Conservation (phyloP, 2,888 invertebrate genomes). For the Torymus texanus region DNA sequence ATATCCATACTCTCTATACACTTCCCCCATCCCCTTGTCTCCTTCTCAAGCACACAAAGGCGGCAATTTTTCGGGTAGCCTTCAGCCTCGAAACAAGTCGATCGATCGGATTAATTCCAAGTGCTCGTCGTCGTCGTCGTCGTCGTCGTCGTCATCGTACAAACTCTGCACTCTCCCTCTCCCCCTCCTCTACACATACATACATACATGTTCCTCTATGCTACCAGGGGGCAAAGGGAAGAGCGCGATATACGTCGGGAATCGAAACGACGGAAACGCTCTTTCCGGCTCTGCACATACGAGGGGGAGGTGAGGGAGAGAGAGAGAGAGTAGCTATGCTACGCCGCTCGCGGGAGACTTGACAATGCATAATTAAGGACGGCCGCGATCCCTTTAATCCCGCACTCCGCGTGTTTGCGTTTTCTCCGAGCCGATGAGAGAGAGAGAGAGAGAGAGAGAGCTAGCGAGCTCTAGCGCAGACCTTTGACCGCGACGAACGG, state of each 20-base stretch:
- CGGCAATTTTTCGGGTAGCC: too few relatives aligned
- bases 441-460: conserved; percentile 43
- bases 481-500: conserved; percentile 65
- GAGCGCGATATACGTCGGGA: conserved; percentile 27
- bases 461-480: conserved; percentile 52
- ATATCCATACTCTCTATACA: neutral
- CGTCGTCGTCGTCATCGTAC: neutral
- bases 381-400: conserved; percentile 67
- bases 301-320: too few relatives aligned
- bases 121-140: conserved; percentile 20
- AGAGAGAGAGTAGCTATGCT: too few relatives aligned
- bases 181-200: too few relatives aligned
- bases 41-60: too few relatives aligned
- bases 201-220: too few relatives aligned
- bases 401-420: conserved; percentile 64
- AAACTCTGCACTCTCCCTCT: neutral
- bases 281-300: conserved; percentile 3
- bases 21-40: neutral
- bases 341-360: conserved; percentile 54
- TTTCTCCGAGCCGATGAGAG: conserved; percentile 62
- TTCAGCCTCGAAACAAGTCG: neutral
- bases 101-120: conserved; percentile 44
- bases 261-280: conserved; percentile 9
- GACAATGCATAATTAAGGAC: conserved; percentile 70
- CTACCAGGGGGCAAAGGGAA: neutral